Percentiles rank a stretch among this genome's conserved stretches.
Conservation (phyloP, 2,113 vertebrate genomes). For the Lucifuga dentata region DNA sequence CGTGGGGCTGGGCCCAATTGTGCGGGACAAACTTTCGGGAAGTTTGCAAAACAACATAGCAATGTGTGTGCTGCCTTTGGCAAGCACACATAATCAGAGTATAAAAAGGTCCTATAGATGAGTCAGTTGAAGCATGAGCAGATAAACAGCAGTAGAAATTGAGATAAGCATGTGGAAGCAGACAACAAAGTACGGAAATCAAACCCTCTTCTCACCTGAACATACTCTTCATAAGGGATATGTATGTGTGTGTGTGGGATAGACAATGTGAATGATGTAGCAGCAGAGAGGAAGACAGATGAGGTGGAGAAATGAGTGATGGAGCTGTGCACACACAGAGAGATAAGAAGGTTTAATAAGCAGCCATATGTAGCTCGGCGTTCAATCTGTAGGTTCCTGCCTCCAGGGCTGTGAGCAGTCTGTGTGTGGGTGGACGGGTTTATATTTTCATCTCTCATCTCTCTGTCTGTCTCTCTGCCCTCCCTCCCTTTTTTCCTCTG, state of each 20-base stretch:
- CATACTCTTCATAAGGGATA: slow-evolving; percentile 50
- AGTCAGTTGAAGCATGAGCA: slow-evolving; percentile 6
- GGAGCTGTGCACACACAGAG: slow-evolving; percentile 66
- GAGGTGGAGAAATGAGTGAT: slow-evolving; percentile 73
- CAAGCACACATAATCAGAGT: no score
- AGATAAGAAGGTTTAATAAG: slow-evolving; percentile 81
- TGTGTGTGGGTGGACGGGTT: slow-evolving; percentile 79
- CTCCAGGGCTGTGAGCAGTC: slow-evolving; percentile 77
- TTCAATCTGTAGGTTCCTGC: slow-evolving; percentile 80
- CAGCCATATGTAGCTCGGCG: slow-evolving; percentile 80
- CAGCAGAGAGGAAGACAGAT: slow-evolving; percentile 55
- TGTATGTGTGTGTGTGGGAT: background rate
- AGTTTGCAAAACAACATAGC: no score
- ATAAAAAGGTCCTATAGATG: slow-evolving; percentile 15
- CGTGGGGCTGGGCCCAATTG: no score
- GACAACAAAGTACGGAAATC: slow-evolving; percentile 61
- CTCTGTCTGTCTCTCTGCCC: slow-evolving; percentile 40
- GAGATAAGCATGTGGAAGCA: slow-evolving; percentile 49
- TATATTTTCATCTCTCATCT: slow-evolving; percentile 76
- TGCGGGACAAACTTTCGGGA: no score
- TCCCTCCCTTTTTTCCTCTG: slow-evolving; percentile 12
- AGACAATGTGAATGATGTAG: slow-evolving; percentile 66
- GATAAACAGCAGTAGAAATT: slow-evolving; percentile 39
- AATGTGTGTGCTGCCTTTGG: no score
- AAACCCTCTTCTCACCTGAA: slow-evolving; percentile 74